Evolutionary conservation across 1,140 invertebrate genomes (phyloP), one percentile per base, ranked within the genome.

Genomic region (Drosophila kikkawai): DNA sequence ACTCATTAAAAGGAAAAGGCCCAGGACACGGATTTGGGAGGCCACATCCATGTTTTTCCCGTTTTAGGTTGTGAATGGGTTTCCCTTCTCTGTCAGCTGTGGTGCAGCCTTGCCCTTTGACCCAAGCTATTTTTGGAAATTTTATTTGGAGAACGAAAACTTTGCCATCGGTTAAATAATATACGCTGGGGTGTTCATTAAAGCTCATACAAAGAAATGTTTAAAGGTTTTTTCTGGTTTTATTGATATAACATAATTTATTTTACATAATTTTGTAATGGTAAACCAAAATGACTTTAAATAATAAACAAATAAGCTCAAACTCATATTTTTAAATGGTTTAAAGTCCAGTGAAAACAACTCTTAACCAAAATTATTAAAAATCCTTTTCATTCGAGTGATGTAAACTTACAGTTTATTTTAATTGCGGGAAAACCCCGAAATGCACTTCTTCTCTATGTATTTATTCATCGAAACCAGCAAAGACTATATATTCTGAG

Each of bases 81-180:
- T 63, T 51, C 37, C 63, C 34, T 61, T 19, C 55, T 11, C 26
- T n/a, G 44, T 39, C 39, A 45, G 47, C 12, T 12, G 50, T 26
- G 63, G 19, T 63, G 63, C 64, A 68, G 64, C 67, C 67, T 70
- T 70, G 67, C 39, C 67, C 64, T 70, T 68, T 70, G 64, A 56
- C 64, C 48, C 26, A 45, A 39, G 67, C 34, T 68, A 70, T 68
- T 70, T 70, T 42, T 34, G 51, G 51, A 37, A 64, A 32, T 41
- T 64, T 12, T 12, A 53, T 53, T 53, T 19, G 32, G 12, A 39
- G 53, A 13, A 26, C 53, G 19, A 39, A 56, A 56, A 56, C 53
- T 11, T 26, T 22, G 19, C 8, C 53, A 56, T 56, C 8, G 36
- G 17, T 39, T 56, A 13, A 56, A 56, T 56, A 56, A 56, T 39